Evolutionary conservation across 2,888 invertebrate species (phyloP).

Genomic region (Agonopterix alstromeriana): DNA sequence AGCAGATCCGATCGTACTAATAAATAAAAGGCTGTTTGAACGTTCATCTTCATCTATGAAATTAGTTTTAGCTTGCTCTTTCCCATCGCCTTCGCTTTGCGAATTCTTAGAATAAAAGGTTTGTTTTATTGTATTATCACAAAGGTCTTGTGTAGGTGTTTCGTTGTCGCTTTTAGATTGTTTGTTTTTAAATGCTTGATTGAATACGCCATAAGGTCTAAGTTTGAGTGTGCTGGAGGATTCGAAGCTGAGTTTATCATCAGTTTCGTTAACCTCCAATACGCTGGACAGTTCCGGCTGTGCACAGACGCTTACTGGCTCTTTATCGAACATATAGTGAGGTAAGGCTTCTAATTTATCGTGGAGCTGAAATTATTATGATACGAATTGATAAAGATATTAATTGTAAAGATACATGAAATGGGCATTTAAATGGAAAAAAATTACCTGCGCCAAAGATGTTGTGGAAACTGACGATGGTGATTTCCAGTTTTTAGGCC

Average conservation of each 20-base stretch:
- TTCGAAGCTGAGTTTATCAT: conserved; percentile 22
- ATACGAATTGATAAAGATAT: too few relatives aligned
- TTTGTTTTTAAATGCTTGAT: conserved; percentile 13
- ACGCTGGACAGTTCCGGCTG: conserved; percentile 44
- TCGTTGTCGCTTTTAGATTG: conserved; percentile 6
- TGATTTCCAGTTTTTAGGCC: conserved; percentile 21
- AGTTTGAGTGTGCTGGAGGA: conserved; percentile 22
- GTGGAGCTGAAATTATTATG: conserved; percentile 39
- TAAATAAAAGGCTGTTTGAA: conserved; percentile 32
- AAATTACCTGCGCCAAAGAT: conserved; percentile 43
- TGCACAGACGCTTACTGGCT: conserved; percentile 32
- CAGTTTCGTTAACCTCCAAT: conserved; percentile 39
- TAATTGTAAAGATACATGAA: too few relatives aligned
- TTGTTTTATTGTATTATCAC: neutral
- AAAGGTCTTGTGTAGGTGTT: neutral
- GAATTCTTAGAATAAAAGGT: neutral
- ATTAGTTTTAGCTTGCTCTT: neutral
- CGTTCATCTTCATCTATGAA: conserved; percentile 16
- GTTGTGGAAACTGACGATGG: conserved; percentile 49
- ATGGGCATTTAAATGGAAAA: too few relatives aligned
- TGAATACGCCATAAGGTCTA: conserved; percentile 25
- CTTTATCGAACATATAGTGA: conserved; percentile 31
- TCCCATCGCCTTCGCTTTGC: neutral
- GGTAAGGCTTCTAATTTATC: conserved; percentile 46
- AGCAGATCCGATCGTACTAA: conserved; percentile 37